Base-by-base conservation (phyloP, 2,797 vertebrate genomes). In the Sebastes trivittatus region DNA sequence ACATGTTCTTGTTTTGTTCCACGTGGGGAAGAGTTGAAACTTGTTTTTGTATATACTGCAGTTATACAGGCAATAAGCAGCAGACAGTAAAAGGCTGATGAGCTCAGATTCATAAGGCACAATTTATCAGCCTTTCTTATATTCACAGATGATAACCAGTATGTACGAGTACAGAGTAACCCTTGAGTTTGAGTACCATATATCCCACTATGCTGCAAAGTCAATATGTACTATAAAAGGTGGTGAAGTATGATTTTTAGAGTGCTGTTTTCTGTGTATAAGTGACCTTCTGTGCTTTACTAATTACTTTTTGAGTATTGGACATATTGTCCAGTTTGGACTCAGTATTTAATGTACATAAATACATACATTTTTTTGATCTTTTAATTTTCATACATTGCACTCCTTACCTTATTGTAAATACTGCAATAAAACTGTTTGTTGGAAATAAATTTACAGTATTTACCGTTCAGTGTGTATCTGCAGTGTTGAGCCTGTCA, bases 241-340 rank as follows among this genome's bases (percentile, higher is more conserved):
- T 93, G 93, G 83, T 92, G 60, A 91, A 88, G 85, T 93, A 77
- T 92, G 83, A 93, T 90, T 93, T 93, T 89, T 85, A 88, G 91
- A 95, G 94, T 95, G 93, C 90, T 82, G 92, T 95, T 94, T 49
- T 95, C 84, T 93, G 92, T 95, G 94, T 95, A 93, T 90, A 96
- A 96, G 95, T 96, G 95, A 95, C 96, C 96, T 96, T 96, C 94
- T 92, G 91, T 95, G 92, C 93, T 95, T 91, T 93, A 93, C 90
- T 92, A 89, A 90, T 94, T 93, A 80, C 93, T 92, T 94, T 91
- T 42, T 92, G 83, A 89, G 89, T 93, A 94, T 95, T 93, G 94
- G 94, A 96, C 94, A 96, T 94, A 95, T 95, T 95, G 94, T 94
- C 94, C 93, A 92, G 83, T 87, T 93, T 90, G 81, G 72, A 92